Base-by-base conservation (phyloP, 2,113 vertebrate genomes). In the Stegastes partitus region DNA sequence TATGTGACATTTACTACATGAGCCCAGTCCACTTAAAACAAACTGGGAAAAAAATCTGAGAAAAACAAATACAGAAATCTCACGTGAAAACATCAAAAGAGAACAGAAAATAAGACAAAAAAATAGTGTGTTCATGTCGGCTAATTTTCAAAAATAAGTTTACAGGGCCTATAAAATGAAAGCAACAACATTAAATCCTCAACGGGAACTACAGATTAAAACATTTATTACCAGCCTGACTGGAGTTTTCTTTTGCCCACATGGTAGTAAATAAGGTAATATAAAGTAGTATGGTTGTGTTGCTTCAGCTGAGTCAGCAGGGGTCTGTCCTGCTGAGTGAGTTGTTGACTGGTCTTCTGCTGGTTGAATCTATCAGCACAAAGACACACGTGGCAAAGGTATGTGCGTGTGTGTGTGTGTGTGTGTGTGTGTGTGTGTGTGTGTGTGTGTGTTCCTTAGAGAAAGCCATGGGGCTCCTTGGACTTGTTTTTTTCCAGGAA, bases 271-370 rank as follows among this genome's bases (percentile, higher is more conserved):
- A 88, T 77, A 73, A 74, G 63, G 62, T 49, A 61, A 77, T 77
- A 73, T 79, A 51, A 50, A 68, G 61, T 21, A 23, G 62, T 59
- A 77, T 15, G 16, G 55, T 50, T 47, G 44, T 80, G 53, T 69
- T 78, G 78, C 73, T 81, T 55, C 37, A 68, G 18, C 44, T 19
- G 63, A 75, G 49, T 68, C 75, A 77, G 66, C 39, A 45, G 65
- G 54, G 45, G 63, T 75, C 66, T 66, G 53, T 79, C 51, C 67
- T 66, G 69, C 81, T 83, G 67, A 63, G 55, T 59, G 58, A 77
- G 78, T 55, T 86, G 85, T 81, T 87, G 66, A 78, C 68, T 61
- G 28, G 37, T 76, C 59, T 68, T 77, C 72, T 71, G 74, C 53
- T 77, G 49, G 54, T 68, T 66, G 34, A 70, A 2, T 55, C 37